Conservation (phyloP, 2,113 vertebrate genomes). For the Numenius arquata region DNA sequence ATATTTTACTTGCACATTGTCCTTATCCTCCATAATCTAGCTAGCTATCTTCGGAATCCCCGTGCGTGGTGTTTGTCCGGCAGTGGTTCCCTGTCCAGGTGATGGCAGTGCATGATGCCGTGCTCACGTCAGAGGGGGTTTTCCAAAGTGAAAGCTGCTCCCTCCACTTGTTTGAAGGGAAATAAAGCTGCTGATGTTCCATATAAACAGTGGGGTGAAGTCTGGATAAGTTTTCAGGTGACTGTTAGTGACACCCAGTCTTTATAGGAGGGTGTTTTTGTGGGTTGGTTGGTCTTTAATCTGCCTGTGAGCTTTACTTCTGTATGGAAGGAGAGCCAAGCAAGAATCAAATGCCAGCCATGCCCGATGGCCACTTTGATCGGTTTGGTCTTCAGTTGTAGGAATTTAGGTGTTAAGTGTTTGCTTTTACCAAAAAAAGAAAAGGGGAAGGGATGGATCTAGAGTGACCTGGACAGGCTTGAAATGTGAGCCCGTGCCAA, state of each 20-base stretch:
- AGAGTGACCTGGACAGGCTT: neutral
- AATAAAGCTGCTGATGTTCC: neutral
- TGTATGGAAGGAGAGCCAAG: neutral
- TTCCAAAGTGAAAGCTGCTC: neutral
- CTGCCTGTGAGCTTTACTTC: neutral
- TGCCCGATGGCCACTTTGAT: neutral
- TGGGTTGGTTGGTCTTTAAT: neutral
- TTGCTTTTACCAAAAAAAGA: too few relatives aligned
- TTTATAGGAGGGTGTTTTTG: neutral
- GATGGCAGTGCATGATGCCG: rapidly evolving
- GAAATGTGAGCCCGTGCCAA: neutral
- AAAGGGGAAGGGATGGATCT: neutral
- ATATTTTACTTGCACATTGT: neutral
- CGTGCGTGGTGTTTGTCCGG: too few relatives aligned
- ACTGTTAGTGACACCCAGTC: neutral
- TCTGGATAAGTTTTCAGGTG: rapidly evolving
- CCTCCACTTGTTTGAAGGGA: neutral
- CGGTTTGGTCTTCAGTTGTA: neutral
- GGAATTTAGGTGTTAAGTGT: neutral
- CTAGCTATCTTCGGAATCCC: neutral
- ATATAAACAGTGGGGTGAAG: rapidly evolving
- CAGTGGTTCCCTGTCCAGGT: rapidly evolving
- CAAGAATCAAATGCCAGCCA: neutral
- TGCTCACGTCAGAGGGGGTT: neutral
- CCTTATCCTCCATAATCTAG: neutral